A percentile compares a stretch with the other conserved stretches of the same genome.
These are phyloP conservation scores for Oostethus manadensis DNA, from an alignment of 2,113 vertebrate species.

Conservation along the genomic window DNA sequence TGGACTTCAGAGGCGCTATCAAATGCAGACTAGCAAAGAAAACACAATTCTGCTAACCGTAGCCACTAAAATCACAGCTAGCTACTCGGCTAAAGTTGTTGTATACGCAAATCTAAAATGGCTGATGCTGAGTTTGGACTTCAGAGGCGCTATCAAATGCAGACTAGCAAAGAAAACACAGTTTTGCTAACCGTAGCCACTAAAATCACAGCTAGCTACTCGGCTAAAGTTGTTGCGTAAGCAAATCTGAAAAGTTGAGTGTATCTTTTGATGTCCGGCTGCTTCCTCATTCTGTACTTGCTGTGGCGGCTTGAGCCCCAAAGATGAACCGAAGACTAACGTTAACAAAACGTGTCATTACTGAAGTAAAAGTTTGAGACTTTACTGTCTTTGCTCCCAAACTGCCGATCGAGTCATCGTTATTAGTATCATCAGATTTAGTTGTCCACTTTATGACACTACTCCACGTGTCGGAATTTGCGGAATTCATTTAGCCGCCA, in stretches of 20 bases:
- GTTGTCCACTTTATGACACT: background rate
- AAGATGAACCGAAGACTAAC: constrained; percentile 11
- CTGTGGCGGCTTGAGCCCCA: constrained; percentile 6
- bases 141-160: no score
- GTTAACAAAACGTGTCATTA: constrained; percentile 52
- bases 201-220: background rate
- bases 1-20: no score
- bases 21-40: no score
- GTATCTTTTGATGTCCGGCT: no score
- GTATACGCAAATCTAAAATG: background rate
- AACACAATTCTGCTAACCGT: no score
- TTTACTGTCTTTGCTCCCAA: background rate
- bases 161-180: no score
- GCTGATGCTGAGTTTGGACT: no score
- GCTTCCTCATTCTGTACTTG: background rate
- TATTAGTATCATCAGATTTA: background rate
- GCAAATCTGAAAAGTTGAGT: no score
- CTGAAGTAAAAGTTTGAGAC: constrained; percentile 9
- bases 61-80: background rate
- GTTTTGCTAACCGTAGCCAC: no score
- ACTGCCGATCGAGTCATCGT: background rate
- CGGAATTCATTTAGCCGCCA: constrained; percentile 41
- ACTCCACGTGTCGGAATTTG: constrained; percentile 32
- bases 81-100: background rate
- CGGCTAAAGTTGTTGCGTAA: background rate